phyloP scores from a whole-genome alignment of 1,140 invertebrate genomes.

The Cryptotermes secundus region DNA sequence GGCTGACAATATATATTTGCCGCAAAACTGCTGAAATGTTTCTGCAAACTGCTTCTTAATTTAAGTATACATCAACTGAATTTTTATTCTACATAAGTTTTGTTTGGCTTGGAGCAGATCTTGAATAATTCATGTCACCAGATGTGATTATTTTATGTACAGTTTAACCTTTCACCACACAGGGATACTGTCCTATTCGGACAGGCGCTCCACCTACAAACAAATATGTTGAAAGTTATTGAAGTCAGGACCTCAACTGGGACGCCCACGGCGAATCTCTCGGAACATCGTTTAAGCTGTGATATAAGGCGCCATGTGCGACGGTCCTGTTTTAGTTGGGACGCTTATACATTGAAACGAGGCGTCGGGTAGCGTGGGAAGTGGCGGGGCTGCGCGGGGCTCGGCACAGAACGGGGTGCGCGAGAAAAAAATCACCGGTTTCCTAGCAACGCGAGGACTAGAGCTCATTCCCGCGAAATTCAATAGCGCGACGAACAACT shows the following conservation, averaged over 20 bases:
- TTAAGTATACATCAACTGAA: too few relatives aligned
- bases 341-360: not conserved
- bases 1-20: too few relatives aligned
- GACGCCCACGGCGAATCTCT: not conserved
- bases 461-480: constrained; percentile 29
- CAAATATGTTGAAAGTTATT: not conserved
- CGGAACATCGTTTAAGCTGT: not conserved
- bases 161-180: too few relatives aligned
- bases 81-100: too few relatives aligned
- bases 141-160: too few relatives aligned
- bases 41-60: too few relatives aligned
- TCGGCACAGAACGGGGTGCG: constrained; percentile 1
- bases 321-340: not conserved
- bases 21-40: too few relatives aligned
- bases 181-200: not conserved
- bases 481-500: constrained; percentile 25
- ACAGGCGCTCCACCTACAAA: not conserved
- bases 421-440: constrained; percentile 20
- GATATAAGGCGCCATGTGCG: not conserved
- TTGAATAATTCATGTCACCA: too few relatives aligned
- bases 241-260: not conserved
- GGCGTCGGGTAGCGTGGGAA: not conserved
- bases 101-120: too few relatives aligned
- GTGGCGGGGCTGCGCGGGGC: not conserved
- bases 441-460: constrained; percentile 19